Evolutionary conservation across 2,797 vertebrate species (phyloP).

Genomic region (Erethizon dorsatum): DNA sequence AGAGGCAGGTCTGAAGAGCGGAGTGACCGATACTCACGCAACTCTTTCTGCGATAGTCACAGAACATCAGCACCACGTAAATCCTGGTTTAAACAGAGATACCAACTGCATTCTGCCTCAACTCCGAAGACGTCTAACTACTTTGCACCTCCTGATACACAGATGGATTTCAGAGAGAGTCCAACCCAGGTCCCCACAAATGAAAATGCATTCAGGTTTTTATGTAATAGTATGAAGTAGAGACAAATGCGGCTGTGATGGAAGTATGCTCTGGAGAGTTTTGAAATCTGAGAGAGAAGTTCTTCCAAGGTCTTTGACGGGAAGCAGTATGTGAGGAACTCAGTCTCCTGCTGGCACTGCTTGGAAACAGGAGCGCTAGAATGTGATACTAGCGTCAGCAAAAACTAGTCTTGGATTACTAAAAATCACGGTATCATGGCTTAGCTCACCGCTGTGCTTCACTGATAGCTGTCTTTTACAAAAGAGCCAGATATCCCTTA

Average conservation of each 20-base stretch:
- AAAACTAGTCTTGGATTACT: not conserved
- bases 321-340: not conserved
- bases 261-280: not conserved
- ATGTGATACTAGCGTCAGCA: not conserved
- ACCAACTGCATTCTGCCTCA: not conserved
- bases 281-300: not conserved
- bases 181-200: not conserved
- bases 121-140: not conserved
- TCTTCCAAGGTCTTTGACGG: not conserved
- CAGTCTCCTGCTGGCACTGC: not conserved
- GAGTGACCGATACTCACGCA: not conserved
- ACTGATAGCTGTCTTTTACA: not conserved
- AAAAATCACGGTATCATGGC: not conserved
- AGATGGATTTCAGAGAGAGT: not conserved
- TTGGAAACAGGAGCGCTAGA: not conserved
- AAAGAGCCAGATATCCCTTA: not conserved
- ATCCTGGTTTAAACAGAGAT: not conserved
- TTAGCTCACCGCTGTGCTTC: not conserved
- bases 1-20: not conserved
- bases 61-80: not conserved
- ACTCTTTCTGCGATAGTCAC: not conserved
- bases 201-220: not conserved
- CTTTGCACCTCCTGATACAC: not conserved
- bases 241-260: not conserved
- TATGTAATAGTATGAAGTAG: no score